Evolutionary conservation across 1,140 invertebrate species (phyloP), one percentile per base, ranked within the genome.

Genomic region (Batillaria attramentaria): DNA sequence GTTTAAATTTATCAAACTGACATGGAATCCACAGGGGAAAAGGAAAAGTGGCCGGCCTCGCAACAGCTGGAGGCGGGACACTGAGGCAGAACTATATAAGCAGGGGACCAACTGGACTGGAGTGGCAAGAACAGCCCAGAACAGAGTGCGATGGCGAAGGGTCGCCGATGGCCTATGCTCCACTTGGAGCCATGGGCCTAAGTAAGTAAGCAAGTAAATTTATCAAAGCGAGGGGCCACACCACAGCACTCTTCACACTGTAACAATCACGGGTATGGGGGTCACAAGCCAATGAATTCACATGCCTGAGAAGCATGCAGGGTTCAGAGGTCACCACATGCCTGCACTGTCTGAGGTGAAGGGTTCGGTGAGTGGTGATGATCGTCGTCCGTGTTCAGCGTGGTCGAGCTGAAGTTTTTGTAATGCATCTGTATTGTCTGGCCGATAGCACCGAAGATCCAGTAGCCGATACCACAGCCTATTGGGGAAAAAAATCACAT

Each of bases 401-500:
- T 75, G 69, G 69, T 42, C 39, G 60, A 18, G 46, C 75, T 39
- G 77, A 83, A 28, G 42, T 65, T 75, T n/a, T 31, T 70, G 50
- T 77, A 81, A 24, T 46, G 57, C 10, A 50, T 41, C n/a, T 50
- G 39, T n/a, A 83, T 69, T 24, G 10, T 46, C 18, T 77, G 42
- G 33, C 66, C 41, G 8, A 83, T n/a, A n/a, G 78, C 73, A n/a
- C 82, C 82, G 57, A 81, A 81, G 24, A 81, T 24, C 62, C 72
- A 83, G 70, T 83, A 78, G 16, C 82, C 80, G 3, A 65, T 24
- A n/a, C 73, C 82, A 69, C 50, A 72, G n/a, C 82, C 82, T 83
- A 74, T 33, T n/a, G n/a, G n/a, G n/a, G n/a, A n/a, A n/a, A n/a
- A n/a, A n/a, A n/a, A n/a, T n/a, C n/a, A n/a, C n/a, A n/a, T n/a